A percentile compares a stretch with the other conserved stretches of the same genome.
Evolutionary conservation across 1,140 invertebrate species (phyloP).

Genomic region (Drosophila trapezifrons): DNA sequence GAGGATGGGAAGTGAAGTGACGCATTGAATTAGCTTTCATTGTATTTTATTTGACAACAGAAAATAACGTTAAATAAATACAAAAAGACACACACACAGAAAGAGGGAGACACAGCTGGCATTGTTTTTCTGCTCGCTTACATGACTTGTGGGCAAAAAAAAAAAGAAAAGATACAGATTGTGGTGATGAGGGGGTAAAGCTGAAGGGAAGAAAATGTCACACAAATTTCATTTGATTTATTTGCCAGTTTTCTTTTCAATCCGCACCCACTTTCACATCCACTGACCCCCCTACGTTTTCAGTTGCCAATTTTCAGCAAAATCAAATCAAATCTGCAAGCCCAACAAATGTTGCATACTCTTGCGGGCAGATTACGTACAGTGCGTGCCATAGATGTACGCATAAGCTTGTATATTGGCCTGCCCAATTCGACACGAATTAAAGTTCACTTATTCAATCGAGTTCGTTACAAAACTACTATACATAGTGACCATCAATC

Average conservation of each 20-base stretch:
- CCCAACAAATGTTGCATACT: slow-evolving; percentile 17
- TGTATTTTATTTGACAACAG: slow-evolving; percentile 72
- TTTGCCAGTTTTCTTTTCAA: slow-evolving; percentile 75
- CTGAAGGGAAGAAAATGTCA: slow-evolving; percentile 40
- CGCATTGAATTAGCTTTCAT: slow-evolving; percentile 61
- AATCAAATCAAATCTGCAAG: slow-evolving; percentile 41
- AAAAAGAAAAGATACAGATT: slow-evolving; percentile 4
- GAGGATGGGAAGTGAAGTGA: slow-evolving; percentile 22
- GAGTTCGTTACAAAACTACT: background rate
- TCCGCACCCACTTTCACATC: slow-evolving; percentile 14
- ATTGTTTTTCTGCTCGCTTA: slow-evolving; percentile 47
- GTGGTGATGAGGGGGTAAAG: background rate
- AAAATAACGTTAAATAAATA: slow-evolving; percentile 76
- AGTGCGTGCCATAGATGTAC: slow-evolving; percentile 11
- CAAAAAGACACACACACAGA: slow-evolving; percentile 26
- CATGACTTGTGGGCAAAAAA: slow-evolving; percentile 30
- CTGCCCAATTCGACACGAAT: background rate
- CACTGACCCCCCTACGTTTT: background rate
- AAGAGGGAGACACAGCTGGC: slow-evolving; percentile 11
- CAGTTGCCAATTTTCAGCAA: slow-evolving; percentile 29
- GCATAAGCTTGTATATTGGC: too few relatives aligned
- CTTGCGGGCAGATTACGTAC: slow-evolving; percentile 19
- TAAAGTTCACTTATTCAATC: background rate
- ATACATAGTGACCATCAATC: background rate
- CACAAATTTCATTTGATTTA: slow-evolving; percentile 80